phyloP scores from a whole-genome alignment of 2,888 invertebrate species.

The Resseliella maxima region DNA sequence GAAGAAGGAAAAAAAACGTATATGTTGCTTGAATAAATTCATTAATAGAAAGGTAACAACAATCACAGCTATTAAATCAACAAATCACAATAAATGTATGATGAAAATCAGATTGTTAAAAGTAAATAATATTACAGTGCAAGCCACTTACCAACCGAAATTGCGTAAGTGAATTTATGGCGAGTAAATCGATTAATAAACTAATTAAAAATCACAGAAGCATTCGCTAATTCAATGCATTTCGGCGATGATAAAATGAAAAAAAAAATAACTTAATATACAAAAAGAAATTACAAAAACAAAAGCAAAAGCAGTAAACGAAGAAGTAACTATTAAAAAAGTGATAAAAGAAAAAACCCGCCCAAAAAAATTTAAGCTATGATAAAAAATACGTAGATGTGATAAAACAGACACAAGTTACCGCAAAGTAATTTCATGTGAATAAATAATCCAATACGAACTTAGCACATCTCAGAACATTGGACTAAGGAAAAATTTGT shows the following conservation, averaged over 20 bases:
- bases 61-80: neutral
- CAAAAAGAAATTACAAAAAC: too few relatives aligned
- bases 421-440: neutral
- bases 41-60: neutral
- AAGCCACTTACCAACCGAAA: neutral
- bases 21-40: neutral
- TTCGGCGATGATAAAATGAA: neutral
- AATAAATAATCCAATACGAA: too few relatives aligned
- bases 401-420: neutral
- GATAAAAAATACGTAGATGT: neutral
- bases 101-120: neutral
- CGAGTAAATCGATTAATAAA: slow-evolving; percentile 18
- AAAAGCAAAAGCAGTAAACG: neutral
- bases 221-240: too few relatives aligned
- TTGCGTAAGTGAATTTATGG: slow-evolving; percentile 23
- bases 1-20: neutral
- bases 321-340: neutral
- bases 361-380: neutral
- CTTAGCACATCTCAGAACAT: too few relatives aligned
- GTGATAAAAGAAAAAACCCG: neutral
- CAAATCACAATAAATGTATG: neutral
- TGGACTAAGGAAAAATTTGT: too few relatives aligned
- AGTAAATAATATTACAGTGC: neutral
- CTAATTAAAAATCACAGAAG: neutral
- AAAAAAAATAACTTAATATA: too few relatives aligned